A percentile compares a stretch with the other conserved stretches of the same genome.
phyloP scores from a whole-genome alignment of 2,797 vertebrate genomes.

The Potorous gilbertii region DNA sequence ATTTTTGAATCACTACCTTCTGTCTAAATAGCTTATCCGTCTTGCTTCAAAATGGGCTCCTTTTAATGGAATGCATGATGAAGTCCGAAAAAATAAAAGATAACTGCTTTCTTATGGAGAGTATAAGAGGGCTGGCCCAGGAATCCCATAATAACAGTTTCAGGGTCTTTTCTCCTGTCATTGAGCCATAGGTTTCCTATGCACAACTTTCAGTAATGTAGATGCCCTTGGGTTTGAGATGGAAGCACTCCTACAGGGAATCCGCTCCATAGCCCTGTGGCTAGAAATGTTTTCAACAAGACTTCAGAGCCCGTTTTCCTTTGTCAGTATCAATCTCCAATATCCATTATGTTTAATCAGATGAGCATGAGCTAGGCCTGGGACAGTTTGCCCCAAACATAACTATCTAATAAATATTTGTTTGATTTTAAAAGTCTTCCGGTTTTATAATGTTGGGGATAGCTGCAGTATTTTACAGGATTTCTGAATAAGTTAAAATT shows the following conservation, averaged over 20 bases:
- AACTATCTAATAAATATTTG: conserved; percentile 21
- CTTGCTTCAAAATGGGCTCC: conserved; percentile 71
- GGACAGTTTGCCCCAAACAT: conserved; percentile 18
- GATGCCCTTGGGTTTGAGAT: conserved; percentile 65
- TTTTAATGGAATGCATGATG: conserved; percentile 80
- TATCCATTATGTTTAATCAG: conserved; percentile 61
- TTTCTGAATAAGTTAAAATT: conserved; percentile 45
- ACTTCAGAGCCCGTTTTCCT: conserved; percentile 65
- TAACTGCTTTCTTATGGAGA: conserved; percentile 63
- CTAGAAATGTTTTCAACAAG: conserved; percentile 70
- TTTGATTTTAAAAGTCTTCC: conserved; percentile 52
- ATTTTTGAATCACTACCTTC: conserved; percentile 87
- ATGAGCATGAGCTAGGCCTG: conserved; percentile 30
- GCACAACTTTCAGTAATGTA: conserved; percentile 52
- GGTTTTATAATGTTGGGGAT: background rate
- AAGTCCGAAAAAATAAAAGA: conserved; percentile 72
- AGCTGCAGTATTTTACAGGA: background rate
- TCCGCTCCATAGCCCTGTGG: conserved; percentile 61
- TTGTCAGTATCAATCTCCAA: conserved; percentile 51
- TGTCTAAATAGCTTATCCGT: conserved; percentile 83
- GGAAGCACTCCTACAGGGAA: conserved; percentile 58
- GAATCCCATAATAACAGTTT: conserved; percentile 76
- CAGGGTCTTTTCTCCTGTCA: conserved; percentile 69
- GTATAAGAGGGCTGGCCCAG: conserved; percentile 65
- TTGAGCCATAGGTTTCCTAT: conserved; percentile 70